These are phyloP conservation scores for Orussus abietinus DNA, from an alignment of 1,140 invertebrate species.

Conservation along the genomic window DNA sequence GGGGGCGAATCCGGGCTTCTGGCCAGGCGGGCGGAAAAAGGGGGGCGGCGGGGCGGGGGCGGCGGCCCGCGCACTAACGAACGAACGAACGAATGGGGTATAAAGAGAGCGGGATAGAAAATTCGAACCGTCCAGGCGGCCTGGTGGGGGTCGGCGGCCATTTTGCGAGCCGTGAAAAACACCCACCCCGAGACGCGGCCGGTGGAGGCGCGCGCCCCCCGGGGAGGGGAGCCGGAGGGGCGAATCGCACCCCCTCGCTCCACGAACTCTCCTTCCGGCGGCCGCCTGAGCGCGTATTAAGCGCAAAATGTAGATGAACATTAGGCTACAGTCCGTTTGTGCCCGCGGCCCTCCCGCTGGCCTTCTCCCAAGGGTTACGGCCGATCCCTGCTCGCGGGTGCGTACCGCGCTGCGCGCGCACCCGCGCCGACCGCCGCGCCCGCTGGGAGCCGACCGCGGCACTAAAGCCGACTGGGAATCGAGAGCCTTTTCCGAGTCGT, in stretches of 20 bases:
- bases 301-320: slow-evolving; percentile 50
- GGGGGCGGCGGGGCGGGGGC: slow-evolving; percentile 16
- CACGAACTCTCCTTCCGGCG: slow-evolving; percentile 18
- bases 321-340: slow-evolving; percentile 39
- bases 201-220: no score
- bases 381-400: slow-evolving; percentile 19
- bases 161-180: slow-evolving; percentile 54
- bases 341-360: slow-evolving; percentile 17
- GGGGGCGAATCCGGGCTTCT: slow-evolving; percentile 11
- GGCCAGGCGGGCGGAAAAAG: slow-evolving; percentile 16
- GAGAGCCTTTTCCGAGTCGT: no score
- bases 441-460: no score
- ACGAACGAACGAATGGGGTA: slow-evolving; percentile 46
- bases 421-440: slow-evolving; percentile 11
- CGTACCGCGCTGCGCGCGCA: slow-evolving; percentile 9
- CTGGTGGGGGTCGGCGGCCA: slow-evolving; percentile 51
- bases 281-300: slow-evolving; percentile 38
- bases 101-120: slow-evolving; percentile 52
- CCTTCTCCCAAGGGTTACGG: no score
- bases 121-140: slow-evolving; percentile 33
- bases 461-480: no score
- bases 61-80: slow-evolving; percentile 27
- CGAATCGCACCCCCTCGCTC: slow-evolving; percentile 13
- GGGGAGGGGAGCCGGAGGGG: no score
- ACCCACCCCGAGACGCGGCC: slow-evolving; percentile 48